Percentiles rank a stretch among this genome's conserved stretches.
Evolutionary conservation across 1,140 invertebrate genomes (phyloP).

Genomic region (Venturia canescens): DNA sequence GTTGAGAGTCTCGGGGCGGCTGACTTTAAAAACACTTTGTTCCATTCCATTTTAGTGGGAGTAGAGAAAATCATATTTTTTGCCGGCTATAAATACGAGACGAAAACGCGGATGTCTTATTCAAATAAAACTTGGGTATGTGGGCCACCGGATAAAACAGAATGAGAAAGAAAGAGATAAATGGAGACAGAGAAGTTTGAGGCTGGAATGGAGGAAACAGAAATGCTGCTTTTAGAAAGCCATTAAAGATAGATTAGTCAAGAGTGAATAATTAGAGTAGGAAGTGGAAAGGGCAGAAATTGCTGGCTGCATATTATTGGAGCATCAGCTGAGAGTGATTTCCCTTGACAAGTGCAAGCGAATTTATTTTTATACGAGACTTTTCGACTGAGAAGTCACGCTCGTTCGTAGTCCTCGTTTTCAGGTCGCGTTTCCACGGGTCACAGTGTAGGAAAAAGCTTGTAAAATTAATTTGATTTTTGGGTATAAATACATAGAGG

Average conservation of each 20-base stretch:
- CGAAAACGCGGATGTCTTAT: not conserved
- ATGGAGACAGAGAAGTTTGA: not conserved
- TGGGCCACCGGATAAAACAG: not conserved
- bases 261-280: constrained; percentile 23
- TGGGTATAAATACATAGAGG: too few relatives aligned
- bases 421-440: too few relatives aligned
- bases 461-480: too few relatives aligned
- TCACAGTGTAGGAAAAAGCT: too few relatives aligned
- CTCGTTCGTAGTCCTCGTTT: too few relatives aligned
- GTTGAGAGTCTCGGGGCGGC: not conserved
- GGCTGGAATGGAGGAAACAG: not conserved
- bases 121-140: not conserved
- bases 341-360: not conserved
- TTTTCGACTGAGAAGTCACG: not conserved
- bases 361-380: not conserved
- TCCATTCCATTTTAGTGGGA: too few relatives aligned
- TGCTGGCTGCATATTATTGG: constrained; percentile 17
- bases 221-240: constrained; percentile 15
- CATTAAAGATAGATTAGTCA: constrained; percentile 27
- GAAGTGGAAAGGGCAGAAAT: not conserved
- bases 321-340: constrained; percentile 10
- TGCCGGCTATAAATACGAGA: not conserved
- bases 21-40: too few relatives aligned
- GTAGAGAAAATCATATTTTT: too few relatives aligned
- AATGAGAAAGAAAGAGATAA: not conserved